Evolutionary conservation across 1,140 invertebrate genomes (phyloP).

Genomic region (Rhopalosiphum padi): DNA sequence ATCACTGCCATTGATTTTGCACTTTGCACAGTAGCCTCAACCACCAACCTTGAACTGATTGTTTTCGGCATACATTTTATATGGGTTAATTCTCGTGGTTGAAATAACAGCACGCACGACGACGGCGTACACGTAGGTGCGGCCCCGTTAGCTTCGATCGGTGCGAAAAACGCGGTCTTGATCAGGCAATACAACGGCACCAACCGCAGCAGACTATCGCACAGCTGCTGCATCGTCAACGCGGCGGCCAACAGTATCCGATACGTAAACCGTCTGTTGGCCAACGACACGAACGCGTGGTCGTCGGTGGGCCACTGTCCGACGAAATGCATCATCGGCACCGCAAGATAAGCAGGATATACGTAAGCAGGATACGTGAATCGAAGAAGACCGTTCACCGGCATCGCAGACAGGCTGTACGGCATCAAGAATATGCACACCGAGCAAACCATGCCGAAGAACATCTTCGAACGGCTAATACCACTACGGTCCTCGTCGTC

Average conservation of each 20-base stretch:
- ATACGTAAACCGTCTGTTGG: background rate
- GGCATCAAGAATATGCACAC: background rate
- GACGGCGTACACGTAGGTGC: too few relatives aligned
- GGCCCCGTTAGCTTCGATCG: background rate
- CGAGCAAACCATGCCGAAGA: background rate
- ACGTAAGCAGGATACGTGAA: conserved; percentile 5
- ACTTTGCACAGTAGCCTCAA: too few relatives aligned
- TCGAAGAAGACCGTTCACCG: background rate
- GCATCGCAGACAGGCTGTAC: background rate
- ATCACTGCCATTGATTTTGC: too few relatives aligned
- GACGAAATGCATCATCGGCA: background rate
- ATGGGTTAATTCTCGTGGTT: too few relatives aligned
- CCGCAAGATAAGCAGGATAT: too few relatives aligned
- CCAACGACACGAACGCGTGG: background rate
- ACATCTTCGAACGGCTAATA: background rate
- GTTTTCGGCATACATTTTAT: too few relatives aligned
- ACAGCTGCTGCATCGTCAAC: background rate
- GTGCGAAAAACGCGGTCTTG: too few relatives aligned
- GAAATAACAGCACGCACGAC: too few relatives aligned
- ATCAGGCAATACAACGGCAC: too few relatives aligned
- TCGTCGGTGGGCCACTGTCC: background rate
- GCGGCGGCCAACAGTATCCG: background rate
- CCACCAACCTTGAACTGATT: too few relatives aligned
- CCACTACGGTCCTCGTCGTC: background rate
- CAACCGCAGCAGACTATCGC: too few relatives aligned